Percentiles rank a stretch among this genome's conserved stretches.
Evolutionary conservation across 2,888 invertebrate species (phyloP).

Genomic region (Campopleginae sp.): DNA sequence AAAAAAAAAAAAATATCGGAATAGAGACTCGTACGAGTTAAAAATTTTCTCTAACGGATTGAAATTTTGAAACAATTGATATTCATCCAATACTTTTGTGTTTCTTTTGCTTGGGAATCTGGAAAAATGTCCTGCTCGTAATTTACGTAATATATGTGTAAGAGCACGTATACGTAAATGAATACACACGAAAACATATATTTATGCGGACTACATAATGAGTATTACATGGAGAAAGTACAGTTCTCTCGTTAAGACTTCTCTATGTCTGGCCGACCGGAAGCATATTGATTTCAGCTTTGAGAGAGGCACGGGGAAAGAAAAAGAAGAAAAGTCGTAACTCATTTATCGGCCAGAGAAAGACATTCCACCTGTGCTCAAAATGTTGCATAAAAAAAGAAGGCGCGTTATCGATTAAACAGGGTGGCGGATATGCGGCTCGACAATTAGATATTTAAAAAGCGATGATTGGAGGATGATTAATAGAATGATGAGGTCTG

Average conservation of each 20-base stretch:
- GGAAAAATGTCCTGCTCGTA: background rate
- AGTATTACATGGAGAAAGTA: slow-evolving; percentile 32
- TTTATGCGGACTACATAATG: slow-evolving; percentile 6
- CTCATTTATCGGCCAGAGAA: slow-evolving; percentile 64
- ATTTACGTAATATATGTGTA: background rate
- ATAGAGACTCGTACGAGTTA: background rate
- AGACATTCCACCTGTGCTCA: slow-evolving; percentile 38
- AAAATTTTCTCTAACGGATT: background rate
- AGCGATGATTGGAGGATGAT: slow-evolving; percentile 34
- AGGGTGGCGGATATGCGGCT: slow-evolving; percentile 5
- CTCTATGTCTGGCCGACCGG: slow-evolving; percentile 57
- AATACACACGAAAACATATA: slow-evolving; percentile 29
- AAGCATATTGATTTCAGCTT: slow-evolving; percentile 70
- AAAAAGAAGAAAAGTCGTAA: slow-evolving; percentile 60
- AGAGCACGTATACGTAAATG: background rate
- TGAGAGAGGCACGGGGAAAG: slow-evolving; percentile 41
- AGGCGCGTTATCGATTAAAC: slow-evolving; percentile 13
- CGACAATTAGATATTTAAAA: slow-evolving; percentile 13
- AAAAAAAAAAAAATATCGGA: background rate
- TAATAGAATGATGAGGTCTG: background rate
- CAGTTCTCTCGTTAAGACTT: slow-evolving; percentile 61
- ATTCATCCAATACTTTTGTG: background rate
- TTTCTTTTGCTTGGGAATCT: background rate
- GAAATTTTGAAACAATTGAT: background rate
- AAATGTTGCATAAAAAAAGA: slow-evolving; percentile 23